These are phyloP conservation scores for Teleopsis dalmanni DNA, from an alignment of 1,140 invertebrate species.

Conservation along the genomic window DNA sequence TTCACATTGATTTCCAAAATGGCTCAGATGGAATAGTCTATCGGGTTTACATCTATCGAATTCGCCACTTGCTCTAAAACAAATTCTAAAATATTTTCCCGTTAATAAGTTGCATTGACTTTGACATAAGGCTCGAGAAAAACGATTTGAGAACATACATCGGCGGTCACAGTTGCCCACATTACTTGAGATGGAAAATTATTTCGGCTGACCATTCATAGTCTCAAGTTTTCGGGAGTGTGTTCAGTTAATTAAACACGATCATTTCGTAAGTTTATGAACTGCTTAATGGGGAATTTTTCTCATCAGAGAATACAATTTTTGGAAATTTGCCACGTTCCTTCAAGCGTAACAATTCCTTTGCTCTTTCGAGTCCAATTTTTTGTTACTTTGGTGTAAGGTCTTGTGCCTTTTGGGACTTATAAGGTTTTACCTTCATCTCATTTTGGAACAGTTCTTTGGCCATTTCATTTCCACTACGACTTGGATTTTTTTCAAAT, in stretches of 20 bases:
- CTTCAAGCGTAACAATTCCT: too few relatives aligned
- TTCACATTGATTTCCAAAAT: not conserved
- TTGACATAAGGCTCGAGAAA: not conserved
- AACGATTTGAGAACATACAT: not conserved
- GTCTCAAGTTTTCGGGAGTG: not conserved
- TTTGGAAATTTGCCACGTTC: too few relatives aligned
- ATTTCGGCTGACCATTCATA: not conserved
- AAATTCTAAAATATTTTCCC: not conserved
- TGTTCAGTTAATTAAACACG: not conserved
- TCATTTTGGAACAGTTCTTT: too few relatives aligned
- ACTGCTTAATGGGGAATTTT: constrained; percentile 2
- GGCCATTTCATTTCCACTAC: too few relatives aligned
- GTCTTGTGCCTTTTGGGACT: too few relatives aligned
- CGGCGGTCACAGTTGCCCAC: not conserved
- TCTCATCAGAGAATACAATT: too few relatives aligned
- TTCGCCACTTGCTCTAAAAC: not conserved
- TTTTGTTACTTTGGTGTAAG: too few relatives aligned
- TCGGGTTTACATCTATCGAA: not conserved
- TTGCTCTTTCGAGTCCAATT: too few relatives aligned
- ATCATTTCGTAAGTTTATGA: constrained; percentile 3
- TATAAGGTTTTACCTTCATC: too few relatives aligned
- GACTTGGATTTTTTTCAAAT: too few relatives aligned
- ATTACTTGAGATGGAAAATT: not conserved
- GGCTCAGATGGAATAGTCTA: not conserved
- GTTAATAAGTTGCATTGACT: not conserved